A percentile compares a stretch with the other conserved stretches of the same genome.
Conservation (phyloP, 2,797 vertebrate species). For the Syngnathus acus region DNA sequence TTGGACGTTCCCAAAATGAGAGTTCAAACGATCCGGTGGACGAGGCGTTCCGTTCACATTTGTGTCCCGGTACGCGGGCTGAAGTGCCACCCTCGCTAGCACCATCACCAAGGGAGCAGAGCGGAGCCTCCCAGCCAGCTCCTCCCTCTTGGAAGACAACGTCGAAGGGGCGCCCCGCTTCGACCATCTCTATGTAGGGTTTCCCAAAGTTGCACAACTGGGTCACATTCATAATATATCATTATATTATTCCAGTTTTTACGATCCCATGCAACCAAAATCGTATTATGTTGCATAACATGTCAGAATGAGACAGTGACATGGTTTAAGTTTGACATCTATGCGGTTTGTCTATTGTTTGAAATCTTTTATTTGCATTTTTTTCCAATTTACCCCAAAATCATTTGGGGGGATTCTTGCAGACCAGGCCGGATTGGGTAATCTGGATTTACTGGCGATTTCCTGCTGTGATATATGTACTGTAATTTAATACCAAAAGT, state of each 20-base stretch:
- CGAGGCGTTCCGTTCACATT: constrained; percentile 26
- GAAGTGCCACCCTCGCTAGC: constrained; percentile 47
- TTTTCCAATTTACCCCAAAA: too few relatives aligned
- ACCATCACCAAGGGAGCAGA: constrained; percentile 51
- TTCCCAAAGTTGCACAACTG: not conserved
- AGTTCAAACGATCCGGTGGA: constrained; percentile 29
- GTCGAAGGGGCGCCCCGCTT: constrained; percentile 18
- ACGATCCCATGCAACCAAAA: not conserved
- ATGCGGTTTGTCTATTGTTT: too few relatives aligned
- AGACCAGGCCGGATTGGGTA: too few relatives aligned
- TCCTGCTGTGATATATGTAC: too few relatives aligned
- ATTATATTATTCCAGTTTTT: not conserved
- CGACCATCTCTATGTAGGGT: not conserved
- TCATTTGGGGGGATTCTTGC: too few relatives aligned
- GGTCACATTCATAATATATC: not conserved
- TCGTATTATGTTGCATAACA: too few relatives aligned
- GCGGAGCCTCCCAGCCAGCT: constrained; percentile 44
- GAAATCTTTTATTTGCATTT: too few relatives aligned
- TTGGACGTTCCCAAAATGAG: constrained; percentile 6
- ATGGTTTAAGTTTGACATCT: too few relatives aligned
- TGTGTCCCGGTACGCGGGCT: constrained; percentile 21
- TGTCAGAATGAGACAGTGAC: too few relatives aligned
- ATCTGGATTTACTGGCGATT: too few relatives aligned
- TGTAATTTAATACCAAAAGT: too few relatives aligned
- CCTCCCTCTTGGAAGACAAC: constrained; percentile 39